Evolutionary conservation across 2,888 invertebrate genomes (phyloP).

Genomic region (Chaetoderma sp.): DNA sequence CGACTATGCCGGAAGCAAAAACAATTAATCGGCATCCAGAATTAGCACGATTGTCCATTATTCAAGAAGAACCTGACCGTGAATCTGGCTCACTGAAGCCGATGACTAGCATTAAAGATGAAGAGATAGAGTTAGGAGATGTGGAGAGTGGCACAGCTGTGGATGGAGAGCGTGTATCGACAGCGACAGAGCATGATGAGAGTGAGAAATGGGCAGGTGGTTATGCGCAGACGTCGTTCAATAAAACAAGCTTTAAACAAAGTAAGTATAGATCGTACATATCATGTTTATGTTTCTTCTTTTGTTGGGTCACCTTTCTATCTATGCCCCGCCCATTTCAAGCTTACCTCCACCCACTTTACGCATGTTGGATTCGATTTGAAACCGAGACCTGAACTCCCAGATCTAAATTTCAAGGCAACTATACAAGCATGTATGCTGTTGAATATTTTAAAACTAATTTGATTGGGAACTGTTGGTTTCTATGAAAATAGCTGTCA

Average conservation of each 20-base stretch:
- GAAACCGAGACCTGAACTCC: too few species aligned
- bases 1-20: conserved; percentile 94
- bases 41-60: conserved; percentile 72
- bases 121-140: conserved; percentile 24
- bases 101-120: conserved; percentile 20
- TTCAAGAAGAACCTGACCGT: conserved; percentile 68
- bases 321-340: too few species aligned
- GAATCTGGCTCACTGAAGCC: conserved; percentile 30
- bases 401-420: too few species aligned
- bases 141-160: too few species aligned
- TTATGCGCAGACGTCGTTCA: conserved; percentile 52
- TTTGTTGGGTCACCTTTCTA: too few species aligned
- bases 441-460: too few species aligned
- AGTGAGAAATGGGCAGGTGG: not conserved
- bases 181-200: not conserved
- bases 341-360: too few species aligned
- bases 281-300: conserved; percentile 10
- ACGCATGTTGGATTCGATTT: too few species aligned
- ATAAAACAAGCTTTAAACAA: conserved; percentile 62
- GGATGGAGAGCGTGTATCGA: not conserved
- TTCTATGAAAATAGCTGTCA: too few species aligned
- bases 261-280: conserved; percentile 57
- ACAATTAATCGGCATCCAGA: conserved; percentile 79
- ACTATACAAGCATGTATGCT: too few species aligned
- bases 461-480: too few species aligned